A percentile compares a stretch with the other conserved stretches of the same genome.
Evolutionary conservation across 1,140 invertebrate species (phyloP).

Genomic region (Gyrodactylus bullatarudis): DNA sequence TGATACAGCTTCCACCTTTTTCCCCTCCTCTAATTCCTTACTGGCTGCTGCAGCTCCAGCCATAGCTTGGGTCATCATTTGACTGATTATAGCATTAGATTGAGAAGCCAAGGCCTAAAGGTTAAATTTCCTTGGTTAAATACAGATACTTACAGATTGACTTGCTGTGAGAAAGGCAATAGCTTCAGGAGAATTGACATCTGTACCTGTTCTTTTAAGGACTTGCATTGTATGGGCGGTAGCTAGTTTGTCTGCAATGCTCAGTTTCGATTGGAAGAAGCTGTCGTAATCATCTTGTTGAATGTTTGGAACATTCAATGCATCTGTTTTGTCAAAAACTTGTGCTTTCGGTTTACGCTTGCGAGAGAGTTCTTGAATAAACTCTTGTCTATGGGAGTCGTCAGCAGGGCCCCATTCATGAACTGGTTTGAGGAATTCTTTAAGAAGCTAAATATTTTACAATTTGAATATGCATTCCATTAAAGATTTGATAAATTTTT

Average conservation of each 20-base stretch:
- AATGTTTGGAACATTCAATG: background rate
- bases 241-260: background rate
- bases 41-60: no score
- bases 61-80: no score
- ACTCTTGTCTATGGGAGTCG: conserved; percentile 10
- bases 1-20: no score
- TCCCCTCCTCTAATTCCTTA: no score
- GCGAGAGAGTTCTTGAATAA: conserved; percentile 6
- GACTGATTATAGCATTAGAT: no score
- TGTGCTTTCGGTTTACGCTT: background rate
- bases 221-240: background rate
- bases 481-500: no score
- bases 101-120: no score
- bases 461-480: no score
- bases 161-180: background rate
- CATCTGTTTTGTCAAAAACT: background rate
- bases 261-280: background rate
- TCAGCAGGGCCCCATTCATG: conserved; percentile 18
- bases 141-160: background rate
- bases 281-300: background rate
- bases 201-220: background rate
- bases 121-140: no score
- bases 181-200: background rate
- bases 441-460: conserved; percentile 2
- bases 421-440: conserved; percentile 10